Percentiles rank a stretch among this genome's conserved stretches.
Evolutionary conservation across 30 jellyfish, hydroid and myxozoan genomes (phyloP).

Genomic region (Chironex yamaguchii): DNA sequence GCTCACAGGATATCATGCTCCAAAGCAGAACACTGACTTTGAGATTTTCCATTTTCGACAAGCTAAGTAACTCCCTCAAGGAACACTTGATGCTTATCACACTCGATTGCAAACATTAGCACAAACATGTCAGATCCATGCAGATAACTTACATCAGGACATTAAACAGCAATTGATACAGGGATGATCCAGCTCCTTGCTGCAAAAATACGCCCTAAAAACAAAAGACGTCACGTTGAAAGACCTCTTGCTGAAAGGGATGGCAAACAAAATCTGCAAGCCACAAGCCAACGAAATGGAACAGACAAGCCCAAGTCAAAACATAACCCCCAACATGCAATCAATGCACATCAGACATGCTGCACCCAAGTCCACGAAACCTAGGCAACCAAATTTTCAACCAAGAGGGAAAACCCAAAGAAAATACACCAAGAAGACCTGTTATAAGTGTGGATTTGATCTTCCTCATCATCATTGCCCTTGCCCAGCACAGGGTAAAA

Average conservation of each 20-base stretch:
- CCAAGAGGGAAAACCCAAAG: slow-evolving; percentile 5
- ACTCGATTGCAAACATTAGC: neutral
- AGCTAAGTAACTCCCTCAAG: too few species aligned
- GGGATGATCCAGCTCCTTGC: neutral
- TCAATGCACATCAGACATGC: slow-evolving; percentile 17
- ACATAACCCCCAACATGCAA: too few species aligned
- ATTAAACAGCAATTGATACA: neutral
- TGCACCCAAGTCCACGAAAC: neutral
- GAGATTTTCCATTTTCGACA: too few species aligned
- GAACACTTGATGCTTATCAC: neutral
- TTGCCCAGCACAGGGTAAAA: slow-evolving; percentile 55
- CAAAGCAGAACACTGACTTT: too few species aligned
- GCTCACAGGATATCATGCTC: too few species aligned
- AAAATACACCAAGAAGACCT: neutral
- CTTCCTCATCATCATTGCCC: slow-evolving; percentile 50
- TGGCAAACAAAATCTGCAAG: neutral
- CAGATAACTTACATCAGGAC: neutral
- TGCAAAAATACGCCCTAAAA: slow-evolving; percentile 2
- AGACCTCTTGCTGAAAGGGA: slow-evolving; percentile 39
- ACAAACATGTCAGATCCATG: neutral
- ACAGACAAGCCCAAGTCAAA: neutral
- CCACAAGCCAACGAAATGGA: neutral
- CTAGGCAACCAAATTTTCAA: neutral
- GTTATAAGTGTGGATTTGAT: slow-evolving; percentile 62
- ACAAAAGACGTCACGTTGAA: slow-evolving; percentile 9